Evolutionary conservation across 1,140 invertebrate species (phyloP).

Genomic region (Camponotus vicinus): DNA sequence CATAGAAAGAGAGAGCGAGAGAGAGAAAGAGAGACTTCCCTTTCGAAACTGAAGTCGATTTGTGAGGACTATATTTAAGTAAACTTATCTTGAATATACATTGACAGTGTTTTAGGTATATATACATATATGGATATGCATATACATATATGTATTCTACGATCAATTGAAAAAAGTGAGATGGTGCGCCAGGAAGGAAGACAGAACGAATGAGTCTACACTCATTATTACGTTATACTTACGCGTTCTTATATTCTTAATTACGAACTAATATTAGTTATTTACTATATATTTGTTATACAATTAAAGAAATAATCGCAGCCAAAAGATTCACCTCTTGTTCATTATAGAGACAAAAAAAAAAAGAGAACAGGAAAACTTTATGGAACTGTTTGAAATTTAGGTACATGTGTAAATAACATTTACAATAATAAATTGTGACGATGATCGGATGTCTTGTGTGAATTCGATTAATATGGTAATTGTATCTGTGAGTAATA

Average conservation of each 20-base stretch:
- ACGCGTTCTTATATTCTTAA: constrained; percentile 77
- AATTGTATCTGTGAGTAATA: constrained; percentile 42
- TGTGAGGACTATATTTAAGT: constrained; percentile 71
- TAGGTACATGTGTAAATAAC: constrained; percentile 85
- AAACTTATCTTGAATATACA: constrained; percentile 61
- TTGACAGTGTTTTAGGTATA: constrained; percentile 70
- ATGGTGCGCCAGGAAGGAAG: constrained; percentile 50
- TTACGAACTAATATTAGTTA: constrained; percentile 81
- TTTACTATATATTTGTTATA: constrained; percentile 78
- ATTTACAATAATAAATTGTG: constrained; percentile 83
- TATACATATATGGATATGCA: constrained; percentile 28
- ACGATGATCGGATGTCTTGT: constrained; percentile 70
- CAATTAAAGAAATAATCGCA: constrained; percentile 69
- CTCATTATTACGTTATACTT: constrained; percentile 75
- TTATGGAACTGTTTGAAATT: constrained; percentile 79
- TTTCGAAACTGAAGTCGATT: constrained; percentile 71
- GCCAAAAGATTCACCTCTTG: constrained; percentile 75
- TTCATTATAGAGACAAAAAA: constrained; percentile 72
- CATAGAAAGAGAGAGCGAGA: constrained; percentile 32
- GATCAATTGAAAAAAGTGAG: constrained; percentile 56
- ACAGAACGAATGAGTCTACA: constrained; percentile 69
- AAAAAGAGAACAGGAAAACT: constrained; percentile 69
- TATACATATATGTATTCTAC: constrained; percentile 54
- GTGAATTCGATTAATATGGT: constrained; percentile 68
- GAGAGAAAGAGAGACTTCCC: constrained; percentile 58